phyloP scores from a whole-genome alignment of 2,113 vertebrate genomes.

The Passer montanus region DNA sequence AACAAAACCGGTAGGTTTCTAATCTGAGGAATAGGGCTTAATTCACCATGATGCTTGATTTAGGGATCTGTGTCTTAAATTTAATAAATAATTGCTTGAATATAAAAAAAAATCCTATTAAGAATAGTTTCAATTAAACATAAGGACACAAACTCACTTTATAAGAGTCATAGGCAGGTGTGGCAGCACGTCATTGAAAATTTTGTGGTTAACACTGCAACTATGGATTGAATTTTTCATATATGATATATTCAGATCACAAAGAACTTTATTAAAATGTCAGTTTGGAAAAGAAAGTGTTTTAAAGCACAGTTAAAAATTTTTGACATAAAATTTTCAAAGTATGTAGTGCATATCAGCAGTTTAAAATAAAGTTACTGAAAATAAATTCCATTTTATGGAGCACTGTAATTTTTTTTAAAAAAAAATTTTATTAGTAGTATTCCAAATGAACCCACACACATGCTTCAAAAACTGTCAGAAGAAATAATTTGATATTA shows the following conservation, averaged over 20 bases:
- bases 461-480: background rate
- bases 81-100: background rate
- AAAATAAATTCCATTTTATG: background rate
- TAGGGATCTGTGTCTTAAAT: background rate
- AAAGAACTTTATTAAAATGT: background rate
- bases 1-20: background rate
- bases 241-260: background rate
- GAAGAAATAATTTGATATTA: background rate
- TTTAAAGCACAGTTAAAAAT: background rate
- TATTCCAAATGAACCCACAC: background rate
- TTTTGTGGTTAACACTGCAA: background rate
- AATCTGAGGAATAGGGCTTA: background rate
- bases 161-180: background rate
- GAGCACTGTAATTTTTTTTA: background rate
- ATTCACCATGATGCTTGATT: background rate
- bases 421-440: background rate
- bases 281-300: background rate
- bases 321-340: background rate
- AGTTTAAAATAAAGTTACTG: background rate
- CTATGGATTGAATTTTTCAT: background rate
- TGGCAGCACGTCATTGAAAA: background rate
- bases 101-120: background rate
- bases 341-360: background rate
- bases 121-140: background rate
- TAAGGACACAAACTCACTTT: background rate